Evolutionary conservation across 2,113 vertebrate genomes (phyloP), one percentile per base, ranked within the genome.

Genomic region (Dolichotis patagonum): DNA sequence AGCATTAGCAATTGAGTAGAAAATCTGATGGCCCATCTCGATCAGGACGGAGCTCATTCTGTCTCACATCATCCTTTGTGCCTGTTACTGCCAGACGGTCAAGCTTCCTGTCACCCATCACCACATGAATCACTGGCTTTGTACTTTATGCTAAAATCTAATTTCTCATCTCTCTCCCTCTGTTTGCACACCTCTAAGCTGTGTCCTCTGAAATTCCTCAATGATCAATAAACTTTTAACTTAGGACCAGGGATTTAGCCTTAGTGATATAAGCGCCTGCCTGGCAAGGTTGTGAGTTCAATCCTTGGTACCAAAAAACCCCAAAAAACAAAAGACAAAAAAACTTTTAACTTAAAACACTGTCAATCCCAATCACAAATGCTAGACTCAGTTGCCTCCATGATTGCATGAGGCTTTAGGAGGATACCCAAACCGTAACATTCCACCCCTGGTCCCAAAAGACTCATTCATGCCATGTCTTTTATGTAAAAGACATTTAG

Each of bases 71-170:
- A 41, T 38, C n/a, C 69, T 46, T 46, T 54, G 35, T 11, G 63
- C 78, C 26, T 89, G 69, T 95, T 46, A 78, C 5, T 73, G 85
- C 38, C 4, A 75, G 54, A 73, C 67, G 54, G 73, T 89, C 46
- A 87, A 20, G 65, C 20, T 91, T 67, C 69, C 35, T 77, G 67
- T 52, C 19, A 58, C 43, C 46, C 14, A n/a, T n/a, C 3, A 28
- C 26, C 69, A 88, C 41, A 22, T 26, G 69, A 92, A 20, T 67
- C 91, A 85, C 32, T 52, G 46, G 85, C 71, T 73, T 54, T 52
- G 22, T 52, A 46, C 49, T 67, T 77, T 28, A 56, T 49, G 86
- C 90, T 90, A 93, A 86, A 95, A 93, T 77, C 65, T 52, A 75
- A 67, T 73, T 38, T 84, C 67, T 87, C 75, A 91, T 91, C 62